phyloP scores from a whole-genome alignment of 23 tunicate genomes.

The Ciona savignyi region DNA sequence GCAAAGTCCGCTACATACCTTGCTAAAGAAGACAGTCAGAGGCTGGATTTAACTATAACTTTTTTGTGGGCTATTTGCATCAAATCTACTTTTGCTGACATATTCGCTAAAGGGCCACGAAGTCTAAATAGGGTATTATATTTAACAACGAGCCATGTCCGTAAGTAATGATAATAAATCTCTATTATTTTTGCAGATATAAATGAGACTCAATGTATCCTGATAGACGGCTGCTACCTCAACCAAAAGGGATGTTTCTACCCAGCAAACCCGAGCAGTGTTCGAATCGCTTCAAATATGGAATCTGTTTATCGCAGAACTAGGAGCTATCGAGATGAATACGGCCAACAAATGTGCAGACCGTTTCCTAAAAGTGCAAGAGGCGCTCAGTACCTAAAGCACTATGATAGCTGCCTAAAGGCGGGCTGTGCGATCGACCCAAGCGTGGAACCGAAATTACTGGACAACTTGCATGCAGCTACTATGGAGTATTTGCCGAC shows the following conservation, averaged over 20 bases:
- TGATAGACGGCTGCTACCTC: constrained; percentile 41
- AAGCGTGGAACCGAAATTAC: neutral
- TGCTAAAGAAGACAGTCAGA: too few species aligned
- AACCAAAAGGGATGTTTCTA: constrained; percentile 27
- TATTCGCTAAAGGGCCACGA: too few species aligned
- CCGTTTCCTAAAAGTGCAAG: neutral
- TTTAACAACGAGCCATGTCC: too few species aligned
- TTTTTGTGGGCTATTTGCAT: too few species aligned
- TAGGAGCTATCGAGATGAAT: neutral
- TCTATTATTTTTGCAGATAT: constrained; percentile 23
- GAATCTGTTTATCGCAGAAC: neutral
- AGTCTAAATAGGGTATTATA: too few species aligned
- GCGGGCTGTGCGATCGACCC: constrained; percentile 39
- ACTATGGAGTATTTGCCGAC: constrained; percentile 13
- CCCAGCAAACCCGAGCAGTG: constrained; percentile 9
- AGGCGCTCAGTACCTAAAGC: constrained; percentile 9
- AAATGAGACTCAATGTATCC: constrained; percentile 18
- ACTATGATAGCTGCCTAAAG: constrained; percentile 39
- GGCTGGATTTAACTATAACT: too few species aligned
- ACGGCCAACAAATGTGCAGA: constrained; percentile 9
- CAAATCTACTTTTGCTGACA: too few species aligned
- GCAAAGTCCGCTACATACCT: too few species aligned
- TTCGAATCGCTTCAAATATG: neutral
- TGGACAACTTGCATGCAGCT: constrained; percentile 17
- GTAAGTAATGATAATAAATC: too few species aligned